Percentiles rank a stretch among this genome's conserved stretches.
These are phyloP conservation scores for Hydriomena furcata DNA, from an alignment of 2,888 invertebrate genomes.

Conservation along the genomic window DNA sequence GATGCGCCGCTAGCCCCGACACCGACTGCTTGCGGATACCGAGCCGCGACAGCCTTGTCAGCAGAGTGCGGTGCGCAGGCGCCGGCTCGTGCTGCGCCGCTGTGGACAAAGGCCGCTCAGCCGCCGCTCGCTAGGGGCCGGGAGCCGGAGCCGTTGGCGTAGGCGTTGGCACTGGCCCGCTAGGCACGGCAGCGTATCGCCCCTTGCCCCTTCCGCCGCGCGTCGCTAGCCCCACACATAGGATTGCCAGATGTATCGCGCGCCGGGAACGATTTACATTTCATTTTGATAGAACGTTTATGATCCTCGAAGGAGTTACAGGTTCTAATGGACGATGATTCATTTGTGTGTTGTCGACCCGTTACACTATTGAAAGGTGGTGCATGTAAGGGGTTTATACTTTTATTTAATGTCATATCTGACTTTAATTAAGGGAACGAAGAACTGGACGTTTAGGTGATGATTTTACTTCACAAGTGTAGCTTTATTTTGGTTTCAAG, in stretches of 20 bases:
- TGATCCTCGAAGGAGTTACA: not conserved
- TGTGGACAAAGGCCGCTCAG: constrained; percentile 75
- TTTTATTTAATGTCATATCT: not conserved
- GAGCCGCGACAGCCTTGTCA: constrained; percentile 92
- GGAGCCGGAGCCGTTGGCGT: too few relatives aligned
- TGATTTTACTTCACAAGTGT: constrained; percentile 13
- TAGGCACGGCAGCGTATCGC: constrained; percentile 63
- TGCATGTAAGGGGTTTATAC: not conserved
- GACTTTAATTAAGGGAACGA: too few relatives aligned
- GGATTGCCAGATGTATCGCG: constrained; percentile 58
- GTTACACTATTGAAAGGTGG: not conserved
- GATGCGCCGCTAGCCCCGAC: constrained; percentile 89
- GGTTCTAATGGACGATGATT: too few relatives aligned
- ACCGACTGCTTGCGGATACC: constrained; percentile 95
- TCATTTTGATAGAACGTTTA: not conserved
- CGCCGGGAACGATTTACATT: constrained; percentile 36
- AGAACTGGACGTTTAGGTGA: constrained; percentile 1
- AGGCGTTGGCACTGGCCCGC: too few relatives aligned
- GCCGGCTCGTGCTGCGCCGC: constrained; percentile 57
- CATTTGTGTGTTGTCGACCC: not conserved
- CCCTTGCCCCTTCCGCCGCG: constrained; percentile 47
- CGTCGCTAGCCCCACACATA: constrained; percentile 60
- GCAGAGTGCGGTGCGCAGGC: constrained; percentile 86
- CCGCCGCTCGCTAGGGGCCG: constrained; percentile 37
- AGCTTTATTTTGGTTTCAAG: constrained; percentile 13